Conservation (phyloP, 2,797 vertebrate species). For the Parauchenoglanis ngamensis region DNA sequence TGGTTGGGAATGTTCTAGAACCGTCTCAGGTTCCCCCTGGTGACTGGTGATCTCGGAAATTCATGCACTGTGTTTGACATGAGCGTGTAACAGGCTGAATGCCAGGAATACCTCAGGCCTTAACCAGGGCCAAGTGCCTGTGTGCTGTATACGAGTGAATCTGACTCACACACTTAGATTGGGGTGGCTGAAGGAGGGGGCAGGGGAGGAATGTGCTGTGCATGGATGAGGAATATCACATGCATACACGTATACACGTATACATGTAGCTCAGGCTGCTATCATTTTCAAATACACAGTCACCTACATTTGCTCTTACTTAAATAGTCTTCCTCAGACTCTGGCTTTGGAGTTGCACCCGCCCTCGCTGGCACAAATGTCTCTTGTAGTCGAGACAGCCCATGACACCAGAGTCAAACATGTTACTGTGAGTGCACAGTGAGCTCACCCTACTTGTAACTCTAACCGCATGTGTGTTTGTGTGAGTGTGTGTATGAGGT, state of each 20-base stretch:
- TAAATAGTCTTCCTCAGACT: conserved; percentile 2
- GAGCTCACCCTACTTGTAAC: conserved; percentile 39
- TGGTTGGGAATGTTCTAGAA: conserved; percentile 38
- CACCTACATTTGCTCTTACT: conserved; percentile 8
- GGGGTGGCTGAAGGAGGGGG: conserved; percentile 32
- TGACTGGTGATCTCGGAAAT: conserved; percentile 4
- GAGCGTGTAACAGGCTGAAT: conserved; percentile 64
- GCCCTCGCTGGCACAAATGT: conserved; percentile 32
- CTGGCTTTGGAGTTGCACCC: conserved; percentile 4
- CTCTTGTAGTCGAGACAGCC: conserved; percentile 12
- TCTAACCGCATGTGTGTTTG: conserved; percentile 37
- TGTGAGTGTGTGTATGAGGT: conserved; percentile 13
- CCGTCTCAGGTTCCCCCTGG: neutral
- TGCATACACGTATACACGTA: neutral
- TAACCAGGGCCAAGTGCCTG: conserved; percentile 56
- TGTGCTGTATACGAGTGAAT: conserved; percentile 12
- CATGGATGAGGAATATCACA: conserved; percentile 41
- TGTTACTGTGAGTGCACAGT: conserved; percentile 30
- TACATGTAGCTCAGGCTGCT: neutral
- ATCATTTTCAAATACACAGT: neutral
- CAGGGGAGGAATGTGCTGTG: conserved; percentile 17
- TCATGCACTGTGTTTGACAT: conserved; percentile 48
- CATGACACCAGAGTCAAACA: conserved; percentile 36
- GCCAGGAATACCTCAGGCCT: conserved; percentile 71
- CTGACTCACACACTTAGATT: conserved; percentile 58